Evolutionary conservation across 2,888 invertebrate genomes (phyloP), one percentile per base, ranked within the genome.

Genomic region (Coleophora flavipennella): DNA sequence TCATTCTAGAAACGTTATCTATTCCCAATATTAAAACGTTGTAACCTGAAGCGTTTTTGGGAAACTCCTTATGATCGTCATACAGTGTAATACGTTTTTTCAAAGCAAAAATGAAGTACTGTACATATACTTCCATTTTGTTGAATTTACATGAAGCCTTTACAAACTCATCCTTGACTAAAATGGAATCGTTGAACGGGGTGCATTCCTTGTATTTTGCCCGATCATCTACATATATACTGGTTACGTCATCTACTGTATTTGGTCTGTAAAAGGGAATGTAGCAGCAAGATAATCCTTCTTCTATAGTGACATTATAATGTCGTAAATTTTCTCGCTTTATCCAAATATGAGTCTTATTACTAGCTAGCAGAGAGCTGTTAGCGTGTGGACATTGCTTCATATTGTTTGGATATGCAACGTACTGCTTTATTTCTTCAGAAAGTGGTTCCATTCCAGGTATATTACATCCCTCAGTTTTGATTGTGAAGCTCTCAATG

Each of bases 1-100:
- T 95, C 36, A 93, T 71, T 49, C 95, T 87, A 0, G 95, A 96
- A 20, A 95, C 87, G 9, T 92, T 91, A 63, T 96, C 95, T 35
- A 96, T 71, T 3, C 96, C 96, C 31, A 96, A 65, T 33, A 96
- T 77, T 47, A 96, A 75, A 2, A 96, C 85, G 50, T 91, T 94
- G 12, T 89, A 74, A 33, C 56, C 46, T n/a, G 50, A 28, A 12
- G 49, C 51, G 31, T 44, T 48, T 8, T 33, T 38, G 9, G 37
- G 11, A 9, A 34, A 34, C 36, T 50, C 34, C 9, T 41, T 33
- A 1, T 14, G 34, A 11, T 43, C 39, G 3, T 44, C 42, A 28
- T 55, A 49, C 2, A 43, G 42, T 2, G 33, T 43, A 26, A 56
- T 50, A 38, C 50, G 35, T 57, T 64, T 72, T 41, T 80, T 56